Conservation (phyloP, 2,113 vertebrate species). For the Notothenia rossii region DNA sequence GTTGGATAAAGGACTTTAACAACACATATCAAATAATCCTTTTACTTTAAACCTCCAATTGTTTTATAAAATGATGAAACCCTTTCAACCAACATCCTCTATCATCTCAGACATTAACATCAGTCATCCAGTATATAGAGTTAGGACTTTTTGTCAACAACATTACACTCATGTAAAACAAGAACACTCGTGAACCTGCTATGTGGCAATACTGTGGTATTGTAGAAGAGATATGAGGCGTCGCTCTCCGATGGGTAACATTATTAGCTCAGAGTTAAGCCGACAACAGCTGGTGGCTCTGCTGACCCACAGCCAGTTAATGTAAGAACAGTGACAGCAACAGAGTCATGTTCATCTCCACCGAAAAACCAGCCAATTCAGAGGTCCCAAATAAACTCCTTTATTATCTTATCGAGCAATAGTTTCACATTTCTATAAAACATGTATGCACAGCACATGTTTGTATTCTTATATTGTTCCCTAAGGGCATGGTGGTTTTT, state of each 20-base stretch:
- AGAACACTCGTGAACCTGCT: too few species aligned
- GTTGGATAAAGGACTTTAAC: too few species aligned
- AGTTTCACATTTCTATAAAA: background rate
- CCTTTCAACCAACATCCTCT: too few species aligned
- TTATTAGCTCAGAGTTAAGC: constrained; percentile 21
- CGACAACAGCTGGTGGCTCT: constrained; percentile 48
- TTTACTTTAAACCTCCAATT: too few species aligned
- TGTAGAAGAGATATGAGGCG: constrained; percentile 11
- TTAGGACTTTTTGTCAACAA: too few species aligned
- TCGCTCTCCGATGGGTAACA: constrained; percentile 28
- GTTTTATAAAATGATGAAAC: too few species aligned
- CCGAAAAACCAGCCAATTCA: background rate
- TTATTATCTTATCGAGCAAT: background rate
- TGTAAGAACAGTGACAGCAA: constrained; percentile 5
- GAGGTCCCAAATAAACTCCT: background rate
- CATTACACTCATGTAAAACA: too few species aligned
- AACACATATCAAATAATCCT: too few species aligned
- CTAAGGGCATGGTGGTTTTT: background rate
- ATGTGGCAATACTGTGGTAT: background rate
- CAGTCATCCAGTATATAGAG: too few species aligned
- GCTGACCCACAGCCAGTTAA: constrained; percentile 16
- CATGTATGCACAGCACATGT: too few species aligned
- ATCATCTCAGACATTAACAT: too few species aligned
- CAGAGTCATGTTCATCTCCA: background rate
- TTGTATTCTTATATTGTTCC: background rate